Percentiles rank a stretch among this genome's conserved stretches.
phyloP scores from a whole-genome alignment of 64 coral and sea anemone species.

The Stichodactyla helianthus region DNA sequence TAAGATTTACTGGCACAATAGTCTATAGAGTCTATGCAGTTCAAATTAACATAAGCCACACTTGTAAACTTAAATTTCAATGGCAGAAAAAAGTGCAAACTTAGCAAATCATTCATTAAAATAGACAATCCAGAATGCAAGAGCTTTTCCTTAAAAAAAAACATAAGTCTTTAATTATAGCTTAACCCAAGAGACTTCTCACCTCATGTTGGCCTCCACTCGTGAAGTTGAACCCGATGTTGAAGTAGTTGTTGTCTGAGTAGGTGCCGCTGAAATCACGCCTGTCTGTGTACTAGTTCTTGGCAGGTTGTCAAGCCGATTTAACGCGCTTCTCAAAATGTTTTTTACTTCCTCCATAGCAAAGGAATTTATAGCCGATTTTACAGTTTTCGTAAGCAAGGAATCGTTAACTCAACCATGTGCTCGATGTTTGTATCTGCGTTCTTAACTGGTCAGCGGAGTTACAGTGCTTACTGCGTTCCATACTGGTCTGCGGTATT shows the following conservation, averaged over 20 bases:
- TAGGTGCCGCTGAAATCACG: not conserved
- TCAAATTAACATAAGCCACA: not conserved
- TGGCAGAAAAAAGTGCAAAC: not conserved
- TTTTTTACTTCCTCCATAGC: conserved; percentile 35
- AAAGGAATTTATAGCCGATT: conserved; percentile 9
- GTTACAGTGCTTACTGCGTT: no score
- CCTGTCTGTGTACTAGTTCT: conserved; percentile 17
- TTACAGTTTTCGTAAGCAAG: conserved; percentile 24
- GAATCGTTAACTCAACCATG: not conserved
- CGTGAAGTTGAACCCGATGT: not conserved
- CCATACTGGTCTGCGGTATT: not conserved
- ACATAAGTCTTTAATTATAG: not conserved
- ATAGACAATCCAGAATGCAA: not conserved
- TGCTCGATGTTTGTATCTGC: not conserved
- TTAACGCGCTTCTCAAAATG: conserved; percentile 22
- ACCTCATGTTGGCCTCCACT: conserved; percentile 1
- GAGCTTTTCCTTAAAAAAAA: not conserved
- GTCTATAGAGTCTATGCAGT: no score
- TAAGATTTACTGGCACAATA: not conserved
- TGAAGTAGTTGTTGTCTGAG: not conserved
- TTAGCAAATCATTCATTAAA: conserved; percentile 1
- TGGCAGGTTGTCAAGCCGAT: conserved; percentile 30
- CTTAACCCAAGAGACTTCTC: not conserved
- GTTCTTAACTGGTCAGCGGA: not conserved
- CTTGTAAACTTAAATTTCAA: not conserved